Evolutionary conservation across 2,113 vertebrate genomes (phyloP).

Genomic region (Xyliphius kryptos): DNA sequence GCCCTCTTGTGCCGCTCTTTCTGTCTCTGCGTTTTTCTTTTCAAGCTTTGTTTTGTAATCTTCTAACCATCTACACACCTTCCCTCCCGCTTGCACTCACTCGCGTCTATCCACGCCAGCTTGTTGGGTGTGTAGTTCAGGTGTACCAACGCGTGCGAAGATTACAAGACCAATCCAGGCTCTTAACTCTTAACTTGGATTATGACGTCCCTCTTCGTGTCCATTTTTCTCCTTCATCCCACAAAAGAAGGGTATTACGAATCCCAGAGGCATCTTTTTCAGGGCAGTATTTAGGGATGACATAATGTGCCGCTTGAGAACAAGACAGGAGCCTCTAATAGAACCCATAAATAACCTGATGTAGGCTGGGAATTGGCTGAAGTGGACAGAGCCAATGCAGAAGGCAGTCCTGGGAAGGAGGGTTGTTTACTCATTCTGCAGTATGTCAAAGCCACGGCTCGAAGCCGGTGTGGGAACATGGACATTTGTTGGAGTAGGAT

Average conservation of each 20-base stretch:
- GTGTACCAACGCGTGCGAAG: not conserved
- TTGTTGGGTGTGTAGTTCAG: too few relatives aligned
- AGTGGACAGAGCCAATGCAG: not conserved
- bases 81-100: not conserved
- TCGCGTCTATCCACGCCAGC: too few relatives aligned
- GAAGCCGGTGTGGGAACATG: too few relatives aligned
- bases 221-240: not conserved
- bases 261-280: constrained; percentile 26
- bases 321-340: constrained; percentile 11
- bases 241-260: constrained; percentile 19
- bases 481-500: too few relatives aligned
- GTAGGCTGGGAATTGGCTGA: constrained; percentile 7
- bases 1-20: constrained; percentile 1
- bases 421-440: too few relatives aligned
- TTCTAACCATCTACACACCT: not conserved
- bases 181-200: not conserved
- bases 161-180: constrained; percentile 3
- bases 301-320: constrained; percentile 21
- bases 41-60: constrained; percentile 17
- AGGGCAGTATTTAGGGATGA: constrained; percentile 27
- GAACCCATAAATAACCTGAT: constrained; percentile 19
- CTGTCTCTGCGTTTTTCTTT: not conserved
- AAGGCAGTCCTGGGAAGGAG: not conserved
- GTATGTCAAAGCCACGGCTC: too few relatives aligned
- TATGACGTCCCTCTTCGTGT: constrained; percentile 18